Percentiles rank a stretch among this genome's conserved stretches.
These are phyloP conservation scores for Coendou prehensilis DNA, from an alignment of 2,797 vertebrate species.

Conservation along the genomic window DNA sequence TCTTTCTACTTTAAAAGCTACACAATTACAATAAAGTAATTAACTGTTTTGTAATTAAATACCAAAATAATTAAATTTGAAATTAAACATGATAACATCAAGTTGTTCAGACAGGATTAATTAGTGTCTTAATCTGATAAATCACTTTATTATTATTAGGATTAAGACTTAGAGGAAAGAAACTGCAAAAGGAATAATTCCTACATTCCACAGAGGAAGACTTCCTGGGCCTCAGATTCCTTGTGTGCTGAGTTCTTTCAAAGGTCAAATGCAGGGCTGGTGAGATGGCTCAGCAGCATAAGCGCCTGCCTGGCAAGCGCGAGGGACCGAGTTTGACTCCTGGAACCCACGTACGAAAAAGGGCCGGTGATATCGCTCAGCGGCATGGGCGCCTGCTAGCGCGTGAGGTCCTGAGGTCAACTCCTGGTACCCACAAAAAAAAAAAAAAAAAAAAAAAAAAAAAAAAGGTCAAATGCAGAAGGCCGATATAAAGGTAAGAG, in stretches of 20 bases:
- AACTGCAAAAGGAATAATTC: background rate
- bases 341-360: too few relatives aligned
- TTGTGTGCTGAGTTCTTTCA: background rate
- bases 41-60: constrained; percentile 89
- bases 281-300: too few relatives aligned
- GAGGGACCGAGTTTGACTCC: too few relatives aligned
- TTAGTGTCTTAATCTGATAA: constrained; percentile 87
- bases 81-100: constrained; percentile 88
- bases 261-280: background rate
- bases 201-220: background rate
- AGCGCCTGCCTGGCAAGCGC: too few relatives aligned
- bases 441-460: background rate
- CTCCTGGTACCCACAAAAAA: too few relatives aligned
- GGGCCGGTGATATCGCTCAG: too few relatives aligned
- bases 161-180: constrained; percentile 75
- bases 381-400: too few relatives aligned
- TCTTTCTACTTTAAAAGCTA: constrained; percentile 86
- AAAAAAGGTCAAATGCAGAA: background rate
- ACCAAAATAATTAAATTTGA: constrained; percentile 89
- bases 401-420: too few relatives aligned
- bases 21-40: constrained; percentile 88
- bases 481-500: background rate
- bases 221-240: background rate
- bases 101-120: constrained; percentile 88
- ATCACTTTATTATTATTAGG: constrained; percentile 84